Conservation (phyloP, 2,888 invertebrate genomes). For the Drosophila borborema region DNA sequence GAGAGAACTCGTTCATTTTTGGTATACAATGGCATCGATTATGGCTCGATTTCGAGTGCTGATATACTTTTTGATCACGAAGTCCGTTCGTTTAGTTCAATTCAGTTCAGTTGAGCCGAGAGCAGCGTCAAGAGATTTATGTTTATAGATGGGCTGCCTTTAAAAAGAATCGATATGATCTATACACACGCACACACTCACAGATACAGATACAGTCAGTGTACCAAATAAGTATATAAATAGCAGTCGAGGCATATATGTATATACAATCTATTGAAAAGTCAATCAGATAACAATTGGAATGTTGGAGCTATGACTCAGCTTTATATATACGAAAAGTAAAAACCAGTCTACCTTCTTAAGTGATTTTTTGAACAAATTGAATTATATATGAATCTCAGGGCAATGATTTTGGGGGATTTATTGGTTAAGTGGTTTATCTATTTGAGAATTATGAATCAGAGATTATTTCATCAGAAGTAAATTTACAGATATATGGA, state of each 20-base stretch:
- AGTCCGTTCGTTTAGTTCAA: conserved; percentile 26
- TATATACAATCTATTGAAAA: conserved; percentile 44
- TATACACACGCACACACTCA: conserved; percentile 28
- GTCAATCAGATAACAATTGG: conserved; percentile 51
- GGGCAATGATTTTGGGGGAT: background rate
- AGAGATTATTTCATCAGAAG: background rate
- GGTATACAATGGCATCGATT: conserved; percentile 74
- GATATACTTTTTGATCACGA: conserved; percentile 50
- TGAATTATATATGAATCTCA: background rate
- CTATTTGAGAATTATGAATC: background rate
- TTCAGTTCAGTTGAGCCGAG: conserved; percentile 31
- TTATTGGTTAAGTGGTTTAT: background rate
- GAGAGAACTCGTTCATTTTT: conserved; percentile 58
- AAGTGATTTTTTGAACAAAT: conserved; percentile 3
- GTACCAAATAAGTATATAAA: conserved; percentile 22
- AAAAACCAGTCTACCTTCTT: conserved; percentile 20
- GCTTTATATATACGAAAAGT: conserved; percentile 10
- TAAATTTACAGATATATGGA: background rate
- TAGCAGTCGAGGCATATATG: conserved; percentile 24
- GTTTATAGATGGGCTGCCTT: conserved; percentile 66
- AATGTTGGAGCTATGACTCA: conserved; percentile 35
- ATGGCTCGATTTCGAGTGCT: conserved; percentile 52
- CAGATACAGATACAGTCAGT: background rate
- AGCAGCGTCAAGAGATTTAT: conserved; percentile 56
- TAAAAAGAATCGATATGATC: conserved; percentile 68